Evolutionary conservation across 2,888 invertebrate genomes (phyloP).

Genomic region (Pseudococcus jackbeardsleyi): DNA sequence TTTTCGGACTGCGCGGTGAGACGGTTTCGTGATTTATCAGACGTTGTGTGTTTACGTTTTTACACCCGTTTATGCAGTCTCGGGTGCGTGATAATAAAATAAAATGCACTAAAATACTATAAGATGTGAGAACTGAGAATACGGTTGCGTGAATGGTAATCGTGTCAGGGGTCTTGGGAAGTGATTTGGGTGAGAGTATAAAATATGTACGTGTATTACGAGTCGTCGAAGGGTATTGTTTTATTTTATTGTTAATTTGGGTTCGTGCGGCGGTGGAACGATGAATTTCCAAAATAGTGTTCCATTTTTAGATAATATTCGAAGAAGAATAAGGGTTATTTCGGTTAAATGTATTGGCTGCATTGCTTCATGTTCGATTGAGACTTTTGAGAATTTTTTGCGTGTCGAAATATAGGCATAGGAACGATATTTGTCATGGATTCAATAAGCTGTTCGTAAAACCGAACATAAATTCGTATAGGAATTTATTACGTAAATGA

Average conservation of each 20-base stretch:
- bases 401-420: no score
- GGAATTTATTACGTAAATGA: no score
- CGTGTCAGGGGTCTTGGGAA: background rate
- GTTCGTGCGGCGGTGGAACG: no score
- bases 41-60: background rate
- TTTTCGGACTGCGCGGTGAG: background rate
- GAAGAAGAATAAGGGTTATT: no score
- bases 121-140: background rate
- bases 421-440: no score
- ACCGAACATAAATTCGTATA: no score
- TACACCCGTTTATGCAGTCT: background rate
- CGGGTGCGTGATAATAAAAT: constrained; percentile 14
- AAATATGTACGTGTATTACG: background rate
- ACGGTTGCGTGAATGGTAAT: background rate
- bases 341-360: no score
- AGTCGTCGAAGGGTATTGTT: background rate
- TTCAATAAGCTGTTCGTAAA: no score
- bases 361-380: no score
- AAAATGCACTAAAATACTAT: background rate
- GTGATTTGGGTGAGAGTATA: background rate
- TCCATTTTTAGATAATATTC: no score
- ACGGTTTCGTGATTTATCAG: constrained; percentile 22
- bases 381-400: no score
- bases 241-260: background rate
- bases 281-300: no score